A percentile compares a stretch with the other conserved stretches of the same genome.
Evolutionary conservation across 2,797 vertebrate genomes (phyloP).

Genomic region (Glyptemys insculpta): DNA sequence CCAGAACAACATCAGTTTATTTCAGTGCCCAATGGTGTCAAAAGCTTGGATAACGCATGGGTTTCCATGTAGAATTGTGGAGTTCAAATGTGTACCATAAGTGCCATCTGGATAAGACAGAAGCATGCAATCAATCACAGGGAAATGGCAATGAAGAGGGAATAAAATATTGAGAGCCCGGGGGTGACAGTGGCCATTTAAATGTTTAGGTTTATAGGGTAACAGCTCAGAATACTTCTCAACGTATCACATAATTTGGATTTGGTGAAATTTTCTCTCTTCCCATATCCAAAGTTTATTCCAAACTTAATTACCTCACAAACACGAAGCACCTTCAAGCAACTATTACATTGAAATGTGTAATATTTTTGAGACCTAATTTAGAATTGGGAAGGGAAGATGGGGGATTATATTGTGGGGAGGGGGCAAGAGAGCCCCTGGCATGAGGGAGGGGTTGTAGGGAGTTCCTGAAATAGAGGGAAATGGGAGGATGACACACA

Average conservation of each 20-base stretch:
- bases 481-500: neutral
- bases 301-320: neutral
- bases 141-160: neutral
- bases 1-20: neutral
- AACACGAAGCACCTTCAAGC: neutral
- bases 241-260: neutral
- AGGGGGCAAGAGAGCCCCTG: neutral
- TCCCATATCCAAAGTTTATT: neutral
- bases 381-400: neutral
- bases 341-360: neutral
- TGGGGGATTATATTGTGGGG: neutral
- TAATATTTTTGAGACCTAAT: neutral
- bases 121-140: neutral
- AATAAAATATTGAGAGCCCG: neutral
- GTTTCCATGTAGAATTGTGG: neutral
- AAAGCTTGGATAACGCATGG: neutral
- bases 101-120: neutral
- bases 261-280: neutral
- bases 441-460: neutral
- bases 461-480: neutral
- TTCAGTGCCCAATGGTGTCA: neutral
- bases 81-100: neutral
- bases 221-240: neutral
- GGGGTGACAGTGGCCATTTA: neutral
- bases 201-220: neutral